These are phyloP conservation scores for Diadophis punctatus DNA, from an alignment of 2,113 vertebrate species.

Conservation along the genomic window DNA sequence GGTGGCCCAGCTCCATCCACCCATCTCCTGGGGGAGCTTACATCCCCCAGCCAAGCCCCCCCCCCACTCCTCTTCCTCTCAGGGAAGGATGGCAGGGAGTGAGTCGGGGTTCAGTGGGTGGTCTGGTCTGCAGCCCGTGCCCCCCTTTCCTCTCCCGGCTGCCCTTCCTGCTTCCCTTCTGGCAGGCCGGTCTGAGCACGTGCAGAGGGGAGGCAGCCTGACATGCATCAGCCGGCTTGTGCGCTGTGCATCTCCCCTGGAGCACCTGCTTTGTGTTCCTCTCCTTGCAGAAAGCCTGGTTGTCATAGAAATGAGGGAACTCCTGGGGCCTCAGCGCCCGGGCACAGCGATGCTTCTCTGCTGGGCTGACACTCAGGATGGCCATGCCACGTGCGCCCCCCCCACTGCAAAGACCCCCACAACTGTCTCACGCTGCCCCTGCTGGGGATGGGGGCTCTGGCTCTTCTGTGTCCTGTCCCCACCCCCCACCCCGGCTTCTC, in stretches of 20 bases:
- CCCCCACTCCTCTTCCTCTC: not conserved
- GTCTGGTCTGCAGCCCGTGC: not conserved
- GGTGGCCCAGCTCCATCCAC: not conserved
- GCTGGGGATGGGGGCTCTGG: not conserved
- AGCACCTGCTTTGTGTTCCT: conserved; percentile 34
- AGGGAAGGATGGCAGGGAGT: not conserved
- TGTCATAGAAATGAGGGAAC: conserved; percentile 55
- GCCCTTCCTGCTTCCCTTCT: not conserved
- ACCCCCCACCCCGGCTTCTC: not conserved
- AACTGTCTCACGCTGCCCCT: not conserved
- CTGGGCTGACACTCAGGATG: not conserved
- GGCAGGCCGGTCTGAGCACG: not conserved
- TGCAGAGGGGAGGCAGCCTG: not conserved
- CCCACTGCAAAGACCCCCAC: not conserved
- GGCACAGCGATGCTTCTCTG: conserved; percentile 10
- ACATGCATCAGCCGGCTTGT: not conserved
- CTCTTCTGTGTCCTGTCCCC: not conserved
- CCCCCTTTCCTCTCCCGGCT: not conserved
- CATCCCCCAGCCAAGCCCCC: not conserved
- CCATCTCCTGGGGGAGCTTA: too few relatives aligned
- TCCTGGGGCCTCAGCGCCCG: conserved; percentile 10
- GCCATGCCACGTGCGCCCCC: not conserved
- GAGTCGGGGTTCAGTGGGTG: not conserved
- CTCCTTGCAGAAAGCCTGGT: conserved; percentile 46
- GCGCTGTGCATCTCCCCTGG: not conserved